Base-by-base conservation (phyloP, 2,113 vertebrate species). In the Vulpes ferrilata region DNA sequence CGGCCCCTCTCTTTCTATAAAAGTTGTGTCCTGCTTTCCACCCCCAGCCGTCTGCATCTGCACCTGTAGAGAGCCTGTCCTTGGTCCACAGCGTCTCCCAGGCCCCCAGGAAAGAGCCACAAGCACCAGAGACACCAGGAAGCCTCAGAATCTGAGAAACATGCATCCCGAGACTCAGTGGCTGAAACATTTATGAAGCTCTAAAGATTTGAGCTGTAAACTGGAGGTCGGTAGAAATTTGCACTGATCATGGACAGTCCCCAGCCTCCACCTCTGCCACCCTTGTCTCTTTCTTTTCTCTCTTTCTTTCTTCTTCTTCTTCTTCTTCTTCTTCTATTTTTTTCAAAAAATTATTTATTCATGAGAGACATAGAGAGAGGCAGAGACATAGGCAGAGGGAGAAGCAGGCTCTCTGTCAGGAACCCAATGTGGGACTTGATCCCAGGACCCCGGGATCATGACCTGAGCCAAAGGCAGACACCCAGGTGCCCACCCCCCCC, bases 141-240 rank as follows among this genome's bases (percentile, higher is more conserved):
- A 82, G 71, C 19, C 60, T 87, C n/a, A 55, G 73, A 87, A 57
- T 88, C 87, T 3, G 13, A 71, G 69, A 93, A 87, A 64, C 7
- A 1, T 22, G 69, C 5, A 1, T 23, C 23, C 19, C 0, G 22
- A 71, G 83, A 64, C 7, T 73, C 30, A 0, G 5, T 5, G 64
- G 23, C 12, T 0, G 1, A 25, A 22, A 53, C 15, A 22, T 93
- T 93, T 16, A 71, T 32, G 7, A 74, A 73, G n/a, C 22, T n/a
- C 2, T 7, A 38, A 23, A 7, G 4, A 43, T 12, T 64, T 83
- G 59, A 95, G 51, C 23, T 62, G 11, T 10, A 30, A 78, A 69
- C 35, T 35, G 43, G 30, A n/a, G 43, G 32, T 20, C 57, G 43
- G 35, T 35, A 35, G 1, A 53, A n/a, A 20, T 62, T 35, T 53